These are phyloP conservation scores for Athripsodes cinereus DNA, from an alignment of 2,888 invertebrate genomes.

Conservation along the genomic window DNA sequence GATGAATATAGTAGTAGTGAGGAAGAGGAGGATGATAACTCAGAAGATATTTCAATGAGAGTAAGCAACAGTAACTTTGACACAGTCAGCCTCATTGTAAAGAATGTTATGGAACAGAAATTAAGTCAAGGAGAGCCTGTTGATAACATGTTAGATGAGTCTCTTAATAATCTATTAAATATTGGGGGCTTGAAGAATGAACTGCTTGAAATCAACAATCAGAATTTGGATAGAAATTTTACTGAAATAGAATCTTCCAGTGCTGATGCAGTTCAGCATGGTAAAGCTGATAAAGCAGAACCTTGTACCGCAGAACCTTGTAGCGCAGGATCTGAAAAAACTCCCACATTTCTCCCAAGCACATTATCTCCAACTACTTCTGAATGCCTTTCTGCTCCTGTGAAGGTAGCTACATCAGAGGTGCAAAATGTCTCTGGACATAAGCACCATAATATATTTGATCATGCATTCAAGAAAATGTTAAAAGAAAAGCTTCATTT, in stretches of 20 bases:
- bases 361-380: background rate
- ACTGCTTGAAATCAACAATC: background rate
- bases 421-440: background rate
- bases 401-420: background rate
- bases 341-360: background rate
- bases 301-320: background rate
- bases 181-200: slow-evolving; percentile 1
- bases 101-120: slow-evolving; percentile 45
- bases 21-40: slow-evolving; percentile 45
- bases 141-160: background rate
- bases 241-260: background rate
- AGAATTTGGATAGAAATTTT: background rate
- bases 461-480: slow-evolving; percentile 13
- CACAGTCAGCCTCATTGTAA: slow-evolving; percentile 53
- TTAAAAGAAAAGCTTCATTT: slow-evolving; percentile 16
- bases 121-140: slow-evolving; percentile 27
- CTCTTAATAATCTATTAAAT: background rate
- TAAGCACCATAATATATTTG: slow-evolving; percentile 15
- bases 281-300: background rate
- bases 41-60: slow-evolving; percentile 42
- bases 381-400: background rate
- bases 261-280: background rate
- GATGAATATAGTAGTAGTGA: slow-evolving; percentile 42
- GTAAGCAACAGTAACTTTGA: slow-evolving; percentile 37
- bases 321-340: background rate